Conservation (phyloP, 64 coral and sea anemone genomes). For the Cladopsammia gracilis region DNA sequence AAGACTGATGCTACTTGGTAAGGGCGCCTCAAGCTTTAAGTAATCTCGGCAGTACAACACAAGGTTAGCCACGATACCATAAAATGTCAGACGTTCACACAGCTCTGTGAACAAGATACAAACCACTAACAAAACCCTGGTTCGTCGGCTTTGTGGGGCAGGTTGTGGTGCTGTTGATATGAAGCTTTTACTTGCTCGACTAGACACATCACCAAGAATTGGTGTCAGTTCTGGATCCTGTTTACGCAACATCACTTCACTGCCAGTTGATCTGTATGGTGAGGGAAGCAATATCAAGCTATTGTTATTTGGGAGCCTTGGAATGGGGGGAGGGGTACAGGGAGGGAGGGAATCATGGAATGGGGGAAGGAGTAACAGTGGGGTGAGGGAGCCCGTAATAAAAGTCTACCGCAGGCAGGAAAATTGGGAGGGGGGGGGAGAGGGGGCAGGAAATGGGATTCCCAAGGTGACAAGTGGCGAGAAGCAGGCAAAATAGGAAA, state of each 20-base stretch:
- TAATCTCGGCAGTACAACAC: conserved; percentile 66
- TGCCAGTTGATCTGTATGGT: background rate
- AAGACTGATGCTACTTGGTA: conserved; percentile 72
- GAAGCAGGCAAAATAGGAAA: too few relatives aligned
- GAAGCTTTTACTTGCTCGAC: background rate
- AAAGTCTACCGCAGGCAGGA: too few relatives aligned
- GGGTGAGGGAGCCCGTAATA: too few relatives aligned
- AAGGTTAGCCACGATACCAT: conserved; percentile 85
- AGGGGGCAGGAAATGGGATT: too few relatives aligned
- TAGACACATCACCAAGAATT: background rate
- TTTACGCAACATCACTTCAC: background rate
- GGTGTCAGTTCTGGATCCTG: conserved; percentile 32
- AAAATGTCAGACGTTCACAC: conserved; percentile 81
- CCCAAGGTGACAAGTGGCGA: too few relatives aligned
- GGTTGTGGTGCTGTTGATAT: background rate
- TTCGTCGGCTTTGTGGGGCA: background rate
- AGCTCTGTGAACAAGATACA: conserved; percentile 73
- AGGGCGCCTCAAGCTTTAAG: conserved; percentile 56
- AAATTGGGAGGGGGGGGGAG: too few relatives aligned
- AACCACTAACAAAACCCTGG: conserved; percentile 53
- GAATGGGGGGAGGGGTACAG: too few relatives aligned
- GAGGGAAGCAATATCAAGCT: background rate
- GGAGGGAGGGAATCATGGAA: too few relatives aligned
- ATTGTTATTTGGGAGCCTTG: too few relatives aligned
- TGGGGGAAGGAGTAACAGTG: too few relatives aligned